Evolutionary conservation across 35 echinoderm and acorn worm species (phyloP).

Genomic region (Ophiothrix spiculata): DNA sequence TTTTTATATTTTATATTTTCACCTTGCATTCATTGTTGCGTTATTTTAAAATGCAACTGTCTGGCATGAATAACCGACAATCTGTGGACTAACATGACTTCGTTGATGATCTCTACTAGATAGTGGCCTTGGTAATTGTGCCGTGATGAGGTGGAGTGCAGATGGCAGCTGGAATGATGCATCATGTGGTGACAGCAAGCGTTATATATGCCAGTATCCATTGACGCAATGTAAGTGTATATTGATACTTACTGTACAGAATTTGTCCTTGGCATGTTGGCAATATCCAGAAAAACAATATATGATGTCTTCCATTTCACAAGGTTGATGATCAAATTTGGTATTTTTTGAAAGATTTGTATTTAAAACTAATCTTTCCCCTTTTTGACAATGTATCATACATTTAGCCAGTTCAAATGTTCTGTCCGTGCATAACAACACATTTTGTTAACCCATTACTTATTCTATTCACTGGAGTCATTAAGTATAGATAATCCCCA

Average conservation of each 20-base stretch:
- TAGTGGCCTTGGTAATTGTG: conserved; percentile 53
- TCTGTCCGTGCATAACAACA: no score
- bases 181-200: conserved; percentile 20
- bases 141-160: conserved; percentile 34
- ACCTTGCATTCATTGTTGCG: not conserved
- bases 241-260: no score
- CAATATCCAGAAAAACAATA: no score
- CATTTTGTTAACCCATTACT: no score
- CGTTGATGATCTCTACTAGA: conserved; percentile 23
- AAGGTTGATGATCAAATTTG: no score
- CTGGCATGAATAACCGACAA: not conserved
- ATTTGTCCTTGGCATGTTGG: no score
- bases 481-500: no score
- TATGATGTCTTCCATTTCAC: no score
- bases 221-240: conserved; percentile 48
- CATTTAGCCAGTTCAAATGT: no score
- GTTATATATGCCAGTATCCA: conserved; percentile 74
- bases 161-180: conserved; percentile 71
- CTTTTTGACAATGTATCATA: not conserved
- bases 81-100: not conserved
- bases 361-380: not conserved
- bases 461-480: no score
- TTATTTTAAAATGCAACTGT: not conserved
- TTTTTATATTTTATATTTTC: not conserved
- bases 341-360: no score